Base-by-base conservation (phyloP, 2,888 invertebrate species). In the Oxyteleia sp. region DNA sequence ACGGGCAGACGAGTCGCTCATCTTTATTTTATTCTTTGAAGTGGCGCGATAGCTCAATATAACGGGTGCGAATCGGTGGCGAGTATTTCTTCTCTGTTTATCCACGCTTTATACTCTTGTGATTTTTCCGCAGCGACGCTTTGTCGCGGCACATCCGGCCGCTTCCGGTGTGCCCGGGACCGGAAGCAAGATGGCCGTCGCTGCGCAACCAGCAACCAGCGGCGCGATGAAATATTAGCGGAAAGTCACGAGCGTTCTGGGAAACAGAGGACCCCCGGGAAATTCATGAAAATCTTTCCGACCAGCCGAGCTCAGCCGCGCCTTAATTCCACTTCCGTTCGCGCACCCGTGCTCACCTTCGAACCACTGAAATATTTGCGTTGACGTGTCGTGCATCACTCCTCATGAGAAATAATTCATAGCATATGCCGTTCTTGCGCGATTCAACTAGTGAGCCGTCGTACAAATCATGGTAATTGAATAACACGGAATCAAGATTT, bases 131-230 rank as follows among this genome's bases (percentile, higher is more conserved):
- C 91, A 91, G 90, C 87, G 87, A 83, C 88, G 90, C 92, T 92
- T 93, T 92, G 91, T 92, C 91, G 88, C 87, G 88, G 88, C 89
- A 87, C 90, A 90, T 92, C 91, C 91, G 89, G 89, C 87, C 88
- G 89, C 89, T 92, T 91, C 91, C 92, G 91, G 90, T 82, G 85
- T 84, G 82, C 87, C 87, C 87, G 89, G 85, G 85, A 86, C 92
- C 91, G 92, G 92, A 93, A 92, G 86, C 89, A 91, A 92, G 90
- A 93, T 92, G 92, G 90, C 92, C 88, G 91, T 82, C 85, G 84
- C 84, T 85, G 80, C 82, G 81, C 84, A 87, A 82, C 86, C 85
- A 85, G 86, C 86, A 84, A 85, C 76, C 82, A 86, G 82, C 82
- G 85, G 84, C 72, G 79, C 86, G 89, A 92, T 93, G 91, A 93